Base-by-base conservation (phyloP, 2,797 vertebrate species). In the Gambelia wislizenii region DNA sequence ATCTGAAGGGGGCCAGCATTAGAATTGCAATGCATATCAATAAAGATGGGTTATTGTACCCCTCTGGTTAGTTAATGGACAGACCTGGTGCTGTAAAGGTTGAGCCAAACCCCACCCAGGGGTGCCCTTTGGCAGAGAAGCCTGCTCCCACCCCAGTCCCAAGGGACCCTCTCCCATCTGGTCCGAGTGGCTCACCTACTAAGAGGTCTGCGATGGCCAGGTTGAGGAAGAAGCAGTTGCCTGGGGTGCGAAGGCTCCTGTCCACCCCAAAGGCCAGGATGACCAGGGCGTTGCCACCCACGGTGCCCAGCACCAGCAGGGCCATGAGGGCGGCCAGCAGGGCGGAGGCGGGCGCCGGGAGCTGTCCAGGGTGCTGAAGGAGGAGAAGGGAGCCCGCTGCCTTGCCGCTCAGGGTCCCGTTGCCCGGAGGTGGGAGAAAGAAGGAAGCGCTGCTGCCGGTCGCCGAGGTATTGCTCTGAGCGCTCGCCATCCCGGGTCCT, bases 171-270 rank as follows among this genome's bases (percentile, higher is more conserved):
- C n/a, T n/a, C n/a, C n/a, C n/a, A n/a, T n/a, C n/a, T n/a, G n/a
- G n/a, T n/a, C n/a, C n/a, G n/a, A n/a, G n/a, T 5, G 33, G 95
- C 96, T 97, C 92, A 96, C 97, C 97, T 75, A 97, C 97, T 72
- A 97, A 88, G 39, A 97, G 96, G 88, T 97, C 97, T 30, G 97
- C 97, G 1, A 97, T 90, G 42, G 97, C 97, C 93, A 98, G 89
- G 95, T 97, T 97, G n/a, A 98, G 96, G 94, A 97, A 97, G 95
- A 98, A 98, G 94, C 97, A 97, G 91, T 97, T 97, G 42, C 97
- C 96, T 75, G 96, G 97, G 16, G 96, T 97, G 78, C 95, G 95
- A 79, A 97, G 96, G 92, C 96, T 97, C 49, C 96, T 96, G 89
- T 97, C 97, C 76, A 96, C 97, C 30, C 91, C 93, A 91, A 97